Evolutionary conservation across 2,797 vertebrate species (phyloP).

Genomic region (Ciconia nigra): DNA sequence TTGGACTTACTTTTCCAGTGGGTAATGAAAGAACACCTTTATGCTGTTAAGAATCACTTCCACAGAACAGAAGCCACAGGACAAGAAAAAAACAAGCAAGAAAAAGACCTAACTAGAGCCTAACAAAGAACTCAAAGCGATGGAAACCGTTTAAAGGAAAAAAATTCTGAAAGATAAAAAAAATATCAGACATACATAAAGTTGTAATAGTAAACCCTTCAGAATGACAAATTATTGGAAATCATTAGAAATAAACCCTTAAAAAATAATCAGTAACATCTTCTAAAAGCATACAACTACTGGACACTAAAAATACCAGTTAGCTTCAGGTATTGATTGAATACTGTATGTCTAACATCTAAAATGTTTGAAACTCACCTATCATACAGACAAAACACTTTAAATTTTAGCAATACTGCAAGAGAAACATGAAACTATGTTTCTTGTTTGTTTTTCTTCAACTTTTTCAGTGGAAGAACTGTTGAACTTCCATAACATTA

Average conservation of each 20-base stretch:
- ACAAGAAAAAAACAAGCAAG: not conserved
- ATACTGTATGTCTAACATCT: not conserved
- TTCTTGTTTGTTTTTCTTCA: not conserved
- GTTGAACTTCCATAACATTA: not conserved
- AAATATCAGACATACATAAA: not conserved
- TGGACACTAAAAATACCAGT: not conserved
- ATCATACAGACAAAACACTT: not conserved
- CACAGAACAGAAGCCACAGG: not conserved
- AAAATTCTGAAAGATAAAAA: not conserved
- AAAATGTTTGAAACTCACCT: not conserved
- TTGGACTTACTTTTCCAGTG: not conserved
- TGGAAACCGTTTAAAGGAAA: not conserved
- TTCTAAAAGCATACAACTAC: not conserved
- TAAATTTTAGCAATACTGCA: not conserved
- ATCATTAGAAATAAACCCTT: not conserved
- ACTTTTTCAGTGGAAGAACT: not conserved
- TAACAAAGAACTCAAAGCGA: not conserved
- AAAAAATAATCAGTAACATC: not conserved
- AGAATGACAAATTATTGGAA: not conserved
- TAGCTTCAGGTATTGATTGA: not conserved
- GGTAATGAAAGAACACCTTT: not conserved
- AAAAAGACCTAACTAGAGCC: not conserved
- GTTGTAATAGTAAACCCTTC: not conserved
- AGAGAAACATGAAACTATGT: not conserved
- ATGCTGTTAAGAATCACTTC: not conserved